Percentiles rank a stretch among this genome's conserved stretches.
Conservation (phyloP, 2,888 invertebrate genomes). For the Drosophila rubida region DNA sequence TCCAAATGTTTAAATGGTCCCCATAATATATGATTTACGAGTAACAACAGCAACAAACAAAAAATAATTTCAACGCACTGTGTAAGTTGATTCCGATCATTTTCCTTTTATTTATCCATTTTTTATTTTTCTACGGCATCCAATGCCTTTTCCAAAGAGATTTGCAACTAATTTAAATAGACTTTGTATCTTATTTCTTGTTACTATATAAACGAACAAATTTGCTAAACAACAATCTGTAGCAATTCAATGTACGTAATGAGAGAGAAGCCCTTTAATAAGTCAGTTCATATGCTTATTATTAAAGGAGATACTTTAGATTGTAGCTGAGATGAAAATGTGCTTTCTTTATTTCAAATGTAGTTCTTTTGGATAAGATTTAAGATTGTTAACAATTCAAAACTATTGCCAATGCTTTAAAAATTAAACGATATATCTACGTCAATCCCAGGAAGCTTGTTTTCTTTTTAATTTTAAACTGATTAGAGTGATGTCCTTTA, state of each 20-base stretch:
- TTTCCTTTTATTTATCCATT: constrained; percentile 8
- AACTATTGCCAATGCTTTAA: constrained; percentile 15
- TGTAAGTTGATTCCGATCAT: constrained; percentile 8
- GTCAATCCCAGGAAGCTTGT: constrained; percentile 1
- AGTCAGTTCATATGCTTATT: neutral
- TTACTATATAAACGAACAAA: constrained; percentile 27
- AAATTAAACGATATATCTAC: constrained; percentile 16
- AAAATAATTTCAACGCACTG: constrained; percentile 5
- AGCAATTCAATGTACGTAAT: neutral
- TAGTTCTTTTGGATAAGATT: constrained; percentile 2
- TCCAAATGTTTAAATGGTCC: constrained; percentile 38
- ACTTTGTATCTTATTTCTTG: constrained; percentile 34
- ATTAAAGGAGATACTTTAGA: constrained; percentile 4
- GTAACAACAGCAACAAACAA: constrained; percentile 18
- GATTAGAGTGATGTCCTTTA: too few species aligned
- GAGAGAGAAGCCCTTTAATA: neutral
- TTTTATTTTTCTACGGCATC: constrained; percentile 30
- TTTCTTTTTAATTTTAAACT: neutral
- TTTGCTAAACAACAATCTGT: constrained; percentile 9
- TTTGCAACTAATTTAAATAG: constrained; percentile 23
- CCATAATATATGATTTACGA: constrained; percentile 24
- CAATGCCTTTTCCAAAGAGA: constrained; percentile 52
- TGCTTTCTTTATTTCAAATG: constrained; percentile 18
- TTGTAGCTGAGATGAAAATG: constrained; percentile 6
- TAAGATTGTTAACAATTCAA: constrained; percentile 14